phyloP scores from a whole-genome alignment of 2,113 vertebrate genomes.

The Nycticryphes semicollaris region DNA sequence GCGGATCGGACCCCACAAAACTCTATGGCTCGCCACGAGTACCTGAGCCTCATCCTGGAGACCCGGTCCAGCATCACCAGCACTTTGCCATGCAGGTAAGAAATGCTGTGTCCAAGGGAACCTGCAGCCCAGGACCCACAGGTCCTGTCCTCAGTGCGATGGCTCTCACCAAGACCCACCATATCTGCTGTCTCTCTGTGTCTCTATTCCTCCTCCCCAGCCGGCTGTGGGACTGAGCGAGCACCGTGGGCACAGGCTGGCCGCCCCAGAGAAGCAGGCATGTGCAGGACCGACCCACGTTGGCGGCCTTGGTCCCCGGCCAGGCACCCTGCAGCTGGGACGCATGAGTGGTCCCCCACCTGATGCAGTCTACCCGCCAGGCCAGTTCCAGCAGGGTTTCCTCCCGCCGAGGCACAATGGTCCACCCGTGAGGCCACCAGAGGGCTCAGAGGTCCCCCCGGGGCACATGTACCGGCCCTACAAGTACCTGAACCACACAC shows the following conservation, averaged over 20 bases:
- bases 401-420: constrained; percentile 77
- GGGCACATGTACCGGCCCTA: constrained; percentile 80
- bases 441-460: constrained; percentile 68
- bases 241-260: constrained; percentile 77
- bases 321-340: constrained; percentile 79
- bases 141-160: rapidly evolving
- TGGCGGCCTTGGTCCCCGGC: constrained; percentile 78
- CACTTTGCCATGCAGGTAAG: constrained; percentile 87
- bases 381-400: constrained; percentile 78
- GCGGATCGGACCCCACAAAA: constrained; percentile 78
- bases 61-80: constrained; percentile 76
- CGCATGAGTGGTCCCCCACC: constrained; percentile 73
- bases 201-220: constrained; percentile 49
- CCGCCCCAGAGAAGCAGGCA: constrained; percentile 71
- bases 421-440: constrained; percentile 20
- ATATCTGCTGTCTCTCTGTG: neutral
- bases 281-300: constrained; percentile 82
- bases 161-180: neutral
- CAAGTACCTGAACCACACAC: constrained; percentile 79
- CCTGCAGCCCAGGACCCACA: rapidly evolving
- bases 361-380: constrained; percentile 80
- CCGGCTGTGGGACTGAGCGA: constrained; percentile 77
- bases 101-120: neutral
- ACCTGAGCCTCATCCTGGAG: constrained; percentile 79
- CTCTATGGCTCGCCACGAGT: constrained; percentile 75